Conservation (phyloP, 2,113 vertebrate species). For the Suncus etruscus region DNA sequence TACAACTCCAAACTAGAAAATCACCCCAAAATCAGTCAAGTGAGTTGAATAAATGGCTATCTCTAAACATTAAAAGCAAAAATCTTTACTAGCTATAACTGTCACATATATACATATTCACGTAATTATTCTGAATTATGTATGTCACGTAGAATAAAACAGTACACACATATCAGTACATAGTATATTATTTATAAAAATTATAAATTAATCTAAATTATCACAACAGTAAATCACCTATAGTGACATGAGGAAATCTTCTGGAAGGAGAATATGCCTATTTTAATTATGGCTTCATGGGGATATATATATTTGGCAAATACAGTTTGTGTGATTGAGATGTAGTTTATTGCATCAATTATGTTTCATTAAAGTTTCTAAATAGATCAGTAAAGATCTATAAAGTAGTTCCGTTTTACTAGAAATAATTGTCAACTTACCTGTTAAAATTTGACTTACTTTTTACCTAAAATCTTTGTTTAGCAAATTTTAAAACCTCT, state of each 20-base stretch:
- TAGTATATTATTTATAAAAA: neutral
- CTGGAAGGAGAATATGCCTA: neutral
- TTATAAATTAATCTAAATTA: neutral
- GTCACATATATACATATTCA: slow-evolving; percentile 10
- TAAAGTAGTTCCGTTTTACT: slow-evolving; percentile 28
- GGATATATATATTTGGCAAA: slow-evolving; percentile 15
- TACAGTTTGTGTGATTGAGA: neutral
- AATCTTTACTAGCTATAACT: neutral
- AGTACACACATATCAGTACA: neutral
- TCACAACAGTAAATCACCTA: no score
- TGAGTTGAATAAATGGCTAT: neutral
- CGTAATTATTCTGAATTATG: slow-evolving; percentile 6
- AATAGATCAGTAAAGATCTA: slow-evolving; percentile 24
- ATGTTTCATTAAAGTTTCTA: neutral
- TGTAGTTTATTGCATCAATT: neutral
- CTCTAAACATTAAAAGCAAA: neutral
- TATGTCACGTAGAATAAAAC: neutral
- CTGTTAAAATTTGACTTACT: slow-evolving; percentile 11
- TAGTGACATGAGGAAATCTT: neutral
- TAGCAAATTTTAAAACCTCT: neutral
- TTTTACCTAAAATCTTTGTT: neutral
- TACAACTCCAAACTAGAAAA: slow-evolving; percentile 19
- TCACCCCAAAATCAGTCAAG: neutral
- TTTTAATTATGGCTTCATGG: slow-evolving; percentile 28
- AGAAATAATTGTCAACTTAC: slow-evolving; percentile 16